Evolutionary conservation across 1,140 invertebrate genomes (phyloP).

Genomic region (Drosophila pachea): DNA sequence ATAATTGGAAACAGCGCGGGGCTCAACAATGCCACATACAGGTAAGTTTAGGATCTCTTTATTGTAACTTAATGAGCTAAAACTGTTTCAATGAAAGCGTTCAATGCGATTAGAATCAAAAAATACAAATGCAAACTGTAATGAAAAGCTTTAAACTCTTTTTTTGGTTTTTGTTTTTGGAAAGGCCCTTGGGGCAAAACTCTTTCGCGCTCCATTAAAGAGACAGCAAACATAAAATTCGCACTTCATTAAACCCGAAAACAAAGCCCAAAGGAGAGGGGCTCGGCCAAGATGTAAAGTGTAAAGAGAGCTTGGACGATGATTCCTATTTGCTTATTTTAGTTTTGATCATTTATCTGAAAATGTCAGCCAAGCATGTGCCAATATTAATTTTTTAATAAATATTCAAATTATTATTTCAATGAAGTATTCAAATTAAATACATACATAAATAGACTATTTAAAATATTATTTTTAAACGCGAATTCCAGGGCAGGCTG

Average conservation of each 20-base stretch:
- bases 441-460: too few species aligned
- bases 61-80: constrained; percentile 56
- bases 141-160: constrained; percentile 15
- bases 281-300: not conserved
- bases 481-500: constrained; percentile 88
- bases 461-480: not conserved
- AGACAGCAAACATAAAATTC: constrained; percentile 39
- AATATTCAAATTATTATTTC: too few species aligned
- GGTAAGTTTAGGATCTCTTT: constrained; percentile 48
- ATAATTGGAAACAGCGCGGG: constrained; percentile 30
- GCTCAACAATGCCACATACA: constrained; percentile 67
- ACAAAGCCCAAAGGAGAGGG: not conserved
- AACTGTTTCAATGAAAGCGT: constrained; percentile 45
- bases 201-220: constrained; percentile 7
- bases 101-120: constrained; percentile 42
- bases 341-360: too few species aligned
- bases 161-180: constrained; percentile 14
- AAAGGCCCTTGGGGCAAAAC: constrained; percentile 13
- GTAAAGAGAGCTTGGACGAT: constrained; percentile 6
- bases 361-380: too few species aligned
- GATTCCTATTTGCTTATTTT: too few species aligned
- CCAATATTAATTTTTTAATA: too few species aligned
- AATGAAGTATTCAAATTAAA: too few species aligned
- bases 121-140: not conserved
- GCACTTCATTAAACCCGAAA: constrained; percentile 39